phyloP scores from a whole-genome alignment of 2,888 invertebrate species.

The Globia sparganii region DNA sequence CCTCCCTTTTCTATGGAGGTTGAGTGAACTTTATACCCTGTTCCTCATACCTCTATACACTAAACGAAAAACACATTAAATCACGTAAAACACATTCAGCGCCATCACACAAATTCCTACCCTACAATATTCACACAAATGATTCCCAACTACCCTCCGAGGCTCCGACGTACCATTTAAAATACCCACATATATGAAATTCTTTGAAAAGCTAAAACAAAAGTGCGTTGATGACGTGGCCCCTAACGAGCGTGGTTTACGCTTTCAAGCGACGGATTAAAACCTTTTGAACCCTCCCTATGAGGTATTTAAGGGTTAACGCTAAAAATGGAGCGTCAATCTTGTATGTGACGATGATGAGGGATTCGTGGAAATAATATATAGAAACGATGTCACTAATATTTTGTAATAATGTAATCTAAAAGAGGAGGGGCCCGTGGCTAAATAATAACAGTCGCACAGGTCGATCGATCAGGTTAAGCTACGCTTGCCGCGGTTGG shows the following conservation, averaged over 20 bases:
- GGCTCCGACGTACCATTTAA: neutral
- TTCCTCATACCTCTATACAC: no score
- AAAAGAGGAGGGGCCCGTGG: no score
- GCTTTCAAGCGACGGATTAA: constrained; percentile 44
- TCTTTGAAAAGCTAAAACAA: constrained; percentile 55
- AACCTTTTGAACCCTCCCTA: constrained; percentile 41
- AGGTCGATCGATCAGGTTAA: no score
- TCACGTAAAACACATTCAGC: constrained; percentile 12
- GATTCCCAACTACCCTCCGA: constrained; percentile 5
- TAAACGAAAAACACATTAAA: constrained; percentile 9
- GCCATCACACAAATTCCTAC: constrained; percentile 5
- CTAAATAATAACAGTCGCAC: no score
- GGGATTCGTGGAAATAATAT: constrained; percentile 4
- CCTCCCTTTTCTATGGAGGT: no score
- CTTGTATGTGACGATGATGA: constrained; percentile 23
- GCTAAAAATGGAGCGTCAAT: constrained; percentile 44
- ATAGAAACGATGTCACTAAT: neutral
- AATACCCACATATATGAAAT: constrained; percentile 46
- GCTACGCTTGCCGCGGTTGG: no score
- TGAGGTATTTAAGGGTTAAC: constrained; percentile 42
- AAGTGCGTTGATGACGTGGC: constrained; percentile 63
- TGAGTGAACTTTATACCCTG: no score
- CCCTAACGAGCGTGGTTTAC: constrained; percentile 53
- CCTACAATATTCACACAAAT: constrained; percentile 8
- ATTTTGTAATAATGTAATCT: neutral